Base-by-base conservation (phyloP, 2,888 invertebrate species). In the Eupithecia vulgata region DNA sequence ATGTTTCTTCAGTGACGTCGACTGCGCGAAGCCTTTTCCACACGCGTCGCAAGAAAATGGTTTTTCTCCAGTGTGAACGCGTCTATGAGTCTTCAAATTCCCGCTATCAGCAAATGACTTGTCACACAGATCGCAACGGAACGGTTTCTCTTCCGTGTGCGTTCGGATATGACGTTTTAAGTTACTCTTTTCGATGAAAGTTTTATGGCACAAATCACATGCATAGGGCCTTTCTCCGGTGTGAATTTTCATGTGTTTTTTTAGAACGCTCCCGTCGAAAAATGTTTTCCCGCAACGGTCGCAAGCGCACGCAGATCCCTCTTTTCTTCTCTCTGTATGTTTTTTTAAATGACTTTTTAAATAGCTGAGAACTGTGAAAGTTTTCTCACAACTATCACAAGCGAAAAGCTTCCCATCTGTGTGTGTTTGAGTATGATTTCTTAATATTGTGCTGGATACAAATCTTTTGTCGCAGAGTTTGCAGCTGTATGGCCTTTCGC, bases 21-120 rank as follows among this genome's bases (percentile, higher is more conserved):
- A 68, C 25, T 73, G 73, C 13, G 73, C 71, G 40, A 76, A 76
- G 15, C 73, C 65, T 64, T 73, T 76, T 17, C 73, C 76, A 34
- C 76, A 76, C 6, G 73, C 73, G n/a, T 70, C 71, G 21, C 76
- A 76, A 1, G 75, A 70, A 65, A 70, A 74, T 6, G 76, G 73
- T 7, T 76, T 73, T 62, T 76, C 73, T 1, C 76, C 76, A 13
- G 73, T 76, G 30, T 76, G 73, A 1, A 68, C 57, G 52, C 75
- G 45, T 59, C 62, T 71, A 25, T 75, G 75, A 2, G 72, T 73
- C 40, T 73, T 75, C n/a, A 75, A 68, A n/a, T 70, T 72, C n/a
- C 75, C 72, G 21, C 72, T 75, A 30, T 72, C 70, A 52, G 70
- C 65, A 25, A 72, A 75, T 1, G 70, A 65, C 17, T 65, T 75